Evolutionary conservation across 2,888 invertebrate genomes (phyloP), one percentile per base, ranked within the genome.

Genomic region (Heliconius sara): DNA sequence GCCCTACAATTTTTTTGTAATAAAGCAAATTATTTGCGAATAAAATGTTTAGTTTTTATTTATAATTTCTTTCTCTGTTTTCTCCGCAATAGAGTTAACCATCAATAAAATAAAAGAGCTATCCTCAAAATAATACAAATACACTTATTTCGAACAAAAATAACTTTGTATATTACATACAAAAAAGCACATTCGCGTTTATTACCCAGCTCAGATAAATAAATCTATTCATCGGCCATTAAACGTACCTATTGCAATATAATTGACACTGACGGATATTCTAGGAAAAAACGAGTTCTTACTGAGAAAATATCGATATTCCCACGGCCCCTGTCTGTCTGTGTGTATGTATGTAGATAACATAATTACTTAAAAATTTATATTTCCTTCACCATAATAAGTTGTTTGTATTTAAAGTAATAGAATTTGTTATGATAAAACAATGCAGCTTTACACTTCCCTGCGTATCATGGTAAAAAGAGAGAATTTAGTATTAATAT

Each of bases 221-320:
- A 73, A 73, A 73, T 73, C 73, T 73, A 73, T 73, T 73, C 60
- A 73, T 60, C 73, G 73, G 60, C 60, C 57, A 68, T 79, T 75
- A 75, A 78, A 30, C 25, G 60, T 79, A 70, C 9, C 60, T 80
- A 68, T 43, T 81, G 52, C 70, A 39, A 74, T 72, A 72, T 81
- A 78, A 82, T 80, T 82, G 60, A 66, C 66, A 76, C 60, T 82
- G 79, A 82, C 82, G 80, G 75, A 72, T 65, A 34, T 85, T 84
- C 84, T 84, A 79, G 79, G 85, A 84, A 85, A 84, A 84, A 83
- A 79, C 81, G 60, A 76, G 74, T 71, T 65, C 67, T 74, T 84
- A 83, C 84, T 80, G 79, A 82, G 85, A 85, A 84, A 78, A 82
- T 78, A 78, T 77, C 71, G 70, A 76, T 78, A 80, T 85, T 85